phyloP scores from a whole-genome alignment of 2,888 invertebrate species.

The Gandaritis pyraliata region DNA sequence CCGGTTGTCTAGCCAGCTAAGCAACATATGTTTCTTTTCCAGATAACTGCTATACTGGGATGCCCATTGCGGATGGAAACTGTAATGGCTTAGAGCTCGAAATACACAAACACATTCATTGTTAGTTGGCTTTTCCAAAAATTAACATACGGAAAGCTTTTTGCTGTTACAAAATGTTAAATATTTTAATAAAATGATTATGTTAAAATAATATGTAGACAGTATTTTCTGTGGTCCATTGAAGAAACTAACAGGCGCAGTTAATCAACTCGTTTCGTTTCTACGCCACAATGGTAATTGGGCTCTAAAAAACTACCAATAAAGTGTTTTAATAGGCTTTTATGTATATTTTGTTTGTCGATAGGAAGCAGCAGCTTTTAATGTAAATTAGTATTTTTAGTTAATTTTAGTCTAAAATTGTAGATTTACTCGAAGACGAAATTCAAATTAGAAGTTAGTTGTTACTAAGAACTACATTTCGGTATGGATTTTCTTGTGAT shows the following conservation, averaged over 20 bases:
- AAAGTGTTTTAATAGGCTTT: neutral
- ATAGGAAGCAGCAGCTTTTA: neutral
- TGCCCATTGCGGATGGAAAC: conserved; percentile 48
- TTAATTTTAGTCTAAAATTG: neutral
- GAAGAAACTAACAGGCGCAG: no score
- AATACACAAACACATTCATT: conserved; percentile 19
- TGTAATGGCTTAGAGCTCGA: conserved; percentile 35
- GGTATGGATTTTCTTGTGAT: conserved; percentile 9
- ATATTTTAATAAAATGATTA: no score
- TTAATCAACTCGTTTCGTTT: no score
- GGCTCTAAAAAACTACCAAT: no score
- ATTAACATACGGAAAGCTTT: no score
- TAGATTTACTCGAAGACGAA: neutral
- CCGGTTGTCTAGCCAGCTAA: no score
- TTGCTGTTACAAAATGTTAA: no score
- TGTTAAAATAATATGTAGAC: no score
- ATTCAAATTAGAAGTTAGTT: neutral
- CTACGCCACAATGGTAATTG: no score
- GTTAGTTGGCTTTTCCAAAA: no score
- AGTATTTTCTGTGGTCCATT: no score
- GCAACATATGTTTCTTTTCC: conserved; percentile 22
- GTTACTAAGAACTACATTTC: neutral
- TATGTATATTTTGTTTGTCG: conserved; percentile 7
- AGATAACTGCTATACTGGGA: conserved; percentile 55
- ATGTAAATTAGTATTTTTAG: conserved; percentile 2